Base-by-base conservation (phyloP, 2,113 vertebrate species). In the Ariopsis seemanni region DNA sequence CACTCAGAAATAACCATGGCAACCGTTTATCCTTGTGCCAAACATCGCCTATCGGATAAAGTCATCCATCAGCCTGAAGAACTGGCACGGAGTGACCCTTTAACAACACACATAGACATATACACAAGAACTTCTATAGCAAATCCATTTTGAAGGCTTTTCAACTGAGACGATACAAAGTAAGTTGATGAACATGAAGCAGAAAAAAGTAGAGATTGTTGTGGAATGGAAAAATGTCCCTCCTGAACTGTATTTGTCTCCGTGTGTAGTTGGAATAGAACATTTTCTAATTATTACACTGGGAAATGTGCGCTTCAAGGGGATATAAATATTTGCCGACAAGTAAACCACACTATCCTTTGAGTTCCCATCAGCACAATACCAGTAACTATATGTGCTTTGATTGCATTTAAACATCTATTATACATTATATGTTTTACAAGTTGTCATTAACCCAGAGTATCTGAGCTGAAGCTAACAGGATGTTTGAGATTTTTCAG, bases 1-100 rank as follows among this genome's bases (percentile, higher is more conserved):
- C 85, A 85, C 86, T 89, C 85, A 88, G 82, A 87, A 88, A 88
- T 89, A 87, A 88, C 86, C 86, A 91, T 89, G 88, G 88, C 81
- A 89, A 88, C 87, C 85, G 86, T 82, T 88, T 87, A 88, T 88
- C 88, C 85, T 85, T 85, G 87, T 65, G 86, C 75, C 25, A 85
- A 85, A 63, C 85, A 86, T 88, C 20, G 52, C 75, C 75, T 69
- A 55, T n/a, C 67, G 69, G 84, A 88, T 81, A 84, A 84, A 77
- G 88, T 80, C 57, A 89, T 91, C 83, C 85, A 91, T 89, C 90
- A 91, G 80, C 69, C 80, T 89, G 63, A 89, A 86, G 81, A 89
- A 82, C 86, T 67, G 75, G 86, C 88, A 86, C 72, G 53, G 53
- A 75, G 27, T 48, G 84, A 69, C 84, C 90, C 75, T 89, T 89